Conservation (phyloP, 2,797 vertebrate species). For the Phrynocephalus forsythii region DNA sequence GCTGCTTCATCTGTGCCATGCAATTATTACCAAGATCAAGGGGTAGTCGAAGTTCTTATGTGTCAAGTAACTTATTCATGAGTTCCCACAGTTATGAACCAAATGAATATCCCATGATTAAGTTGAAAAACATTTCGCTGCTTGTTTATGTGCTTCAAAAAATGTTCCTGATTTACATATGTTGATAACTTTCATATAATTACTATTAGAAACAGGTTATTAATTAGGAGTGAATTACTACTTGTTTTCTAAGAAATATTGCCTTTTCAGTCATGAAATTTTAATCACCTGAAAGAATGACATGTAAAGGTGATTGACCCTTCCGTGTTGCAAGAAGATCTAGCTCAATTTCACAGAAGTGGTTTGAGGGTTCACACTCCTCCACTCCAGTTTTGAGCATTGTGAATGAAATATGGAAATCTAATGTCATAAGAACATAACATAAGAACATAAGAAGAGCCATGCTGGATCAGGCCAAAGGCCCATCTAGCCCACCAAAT, state of each 20-base stretch:
- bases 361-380: neutral
- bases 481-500: no score
- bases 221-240: neutral
- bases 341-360: neutral
- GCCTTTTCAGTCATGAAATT: neutral
- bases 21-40: neutral
- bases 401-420: neutral
- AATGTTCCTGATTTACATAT: neutral
- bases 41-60: neutral
- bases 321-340: neutral
- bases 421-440: neutral
- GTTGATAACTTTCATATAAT: neutral
- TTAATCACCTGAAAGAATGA: neutral
- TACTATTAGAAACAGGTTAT: neutral
- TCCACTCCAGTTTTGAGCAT: no score
- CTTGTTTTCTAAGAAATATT: neutral
- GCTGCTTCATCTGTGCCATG: neutral
- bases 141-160: neutral
- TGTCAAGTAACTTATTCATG: neutral
- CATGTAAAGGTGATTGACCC: neutral
- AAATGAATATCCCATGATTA: neutral
- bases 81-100: neutral
- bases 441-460: no score
- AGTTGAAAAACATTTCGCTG: neutral
- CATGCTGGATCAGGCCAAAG: no score